phyloP scores from a whole-genome alignment of 2,888 invertebrate species.

The Leptinotarsa haldemani region DNA sequence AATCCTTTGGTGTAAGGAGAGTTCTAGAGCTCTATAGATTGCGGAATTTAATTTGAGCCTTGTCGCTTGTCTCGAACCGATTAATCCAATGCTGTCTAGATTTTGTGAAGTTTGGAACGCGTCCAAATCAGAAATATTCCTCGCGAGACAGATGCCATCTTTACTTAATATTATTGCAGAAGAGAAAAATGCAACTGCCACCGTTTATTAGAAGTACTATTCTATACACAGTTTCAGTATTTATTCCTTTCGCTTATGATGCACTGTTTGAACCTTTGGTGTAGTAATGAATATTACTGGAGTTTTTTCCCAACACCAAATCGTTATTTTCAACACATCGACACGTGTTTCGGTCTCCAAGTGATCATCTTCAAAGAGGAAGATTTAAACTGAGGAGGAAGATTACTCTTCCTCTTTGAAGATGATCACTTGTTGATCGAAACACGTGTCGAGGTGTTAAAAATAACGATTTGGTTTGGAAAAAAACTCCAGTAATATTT shows the following conservation, averaged over 20 bases:
- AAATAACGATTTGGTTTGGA: too few relatives aligned
- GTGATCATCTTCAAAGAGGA: too few relatives aligned
- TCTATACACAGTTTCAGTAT: neutral
- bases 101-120: conserved; percentile 44
- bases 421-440: too few relatives aligned
- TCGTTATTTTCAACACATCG: too few relatives aligned
- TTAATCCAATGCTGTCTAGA: conserved; percentile 53
- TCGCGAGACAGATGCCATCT: conserved; percentile 30
- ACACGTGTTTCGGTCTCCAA: too few relatives aligned
- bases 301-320: too few relatives aligned
- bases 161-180: conserved; percentile 29
- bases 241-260: neutral
- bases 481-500: too few relatives aligned
- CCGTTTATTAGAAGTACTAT: conserved; percentile 21
- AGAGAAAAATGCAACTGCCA: conserved; percentile 30
- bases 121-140: conserved; percentile 49
- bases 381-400: too few relatives aligned
- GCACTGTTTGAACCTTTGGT: too few relatives aligned
- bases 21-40: conserved; percentile 40
- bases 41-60: conserved; percentile 59
- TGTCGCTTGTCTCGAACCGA: conserved; percentile 52
- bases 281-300: too few relatives aligned
- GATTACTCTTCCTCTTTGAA: too few relatives aligned
- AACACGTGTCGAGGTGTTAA: too few relatives aligned
- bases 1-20: conserved; percentile 43